These are phyloP conservation scores for Aelia acuminata DNA, from an alignment of 2,888 invertebrate species.

Conservation along the genomic window DNA sequence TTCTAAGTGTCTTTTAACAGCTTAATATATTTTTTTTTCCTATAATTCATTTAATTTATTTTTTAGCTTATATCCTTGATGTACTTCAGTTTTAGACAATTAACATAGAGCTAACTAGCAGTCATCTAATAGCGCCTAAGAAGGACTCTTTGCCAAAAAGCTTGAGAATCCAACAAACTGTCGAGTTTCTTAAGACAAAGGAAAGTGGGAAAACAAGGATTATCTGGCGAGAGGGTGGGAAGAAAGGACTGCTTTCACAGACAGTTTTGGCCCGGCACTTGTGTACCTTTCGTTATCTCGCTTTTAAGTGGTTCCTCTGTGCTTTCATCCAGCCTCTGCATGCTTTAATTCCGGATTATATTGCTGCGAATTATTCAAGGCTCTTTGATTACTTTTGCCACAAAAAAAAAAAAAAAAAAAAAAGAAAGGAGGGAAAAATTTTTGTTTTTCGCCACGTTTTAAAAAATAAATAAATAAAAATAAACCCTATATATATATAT, in stretches of 20 bases:
- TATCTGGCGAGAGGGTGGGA: constrained; percentile 7
- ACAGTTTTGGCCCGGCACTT: neutral
- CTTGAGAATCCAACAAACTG: neutral
- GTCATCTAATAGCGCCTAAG: neutral
- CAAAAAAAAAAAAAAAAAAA: too few relatives aligned
- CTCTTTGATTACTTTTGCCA: neutral
- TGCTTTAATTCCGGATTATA: neutral
- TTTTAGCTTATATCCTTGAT: too few relatives aligned
- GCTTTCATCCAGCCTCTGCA: neutral
- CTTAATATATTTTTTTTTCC: too few relatives aligned
- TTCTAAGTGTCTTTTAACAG: too few relatives aligned
- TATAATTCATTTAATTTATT: too few relatives aligned
- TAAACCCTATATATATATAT: too few relatives aligned
- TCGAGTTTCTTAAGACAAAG: neutral
- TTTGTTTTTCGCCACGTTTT: too few relatives aligned
- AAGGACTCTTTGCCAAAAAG: neutral
- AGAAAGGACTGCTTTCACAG: constrained; percentile 33
- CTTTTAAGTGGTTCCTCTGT: neutral
- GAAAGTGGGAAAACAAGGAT: constrained; percentile 4
- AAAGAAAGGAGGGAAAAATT: too few relatives aligned
- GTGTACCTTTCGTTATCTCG: constrained; percentile 14
- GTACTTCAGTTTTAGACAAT: too few relatives aligned
- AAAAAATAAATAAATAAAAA: too few relatives aligned
- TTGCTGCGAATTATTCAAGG: neutral
- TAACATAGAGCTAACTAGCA: too few relatives aligned